Conservation (phyloP, 1,140 invertebrate genomes). For the Temnothorax nylanderi region DNA sequence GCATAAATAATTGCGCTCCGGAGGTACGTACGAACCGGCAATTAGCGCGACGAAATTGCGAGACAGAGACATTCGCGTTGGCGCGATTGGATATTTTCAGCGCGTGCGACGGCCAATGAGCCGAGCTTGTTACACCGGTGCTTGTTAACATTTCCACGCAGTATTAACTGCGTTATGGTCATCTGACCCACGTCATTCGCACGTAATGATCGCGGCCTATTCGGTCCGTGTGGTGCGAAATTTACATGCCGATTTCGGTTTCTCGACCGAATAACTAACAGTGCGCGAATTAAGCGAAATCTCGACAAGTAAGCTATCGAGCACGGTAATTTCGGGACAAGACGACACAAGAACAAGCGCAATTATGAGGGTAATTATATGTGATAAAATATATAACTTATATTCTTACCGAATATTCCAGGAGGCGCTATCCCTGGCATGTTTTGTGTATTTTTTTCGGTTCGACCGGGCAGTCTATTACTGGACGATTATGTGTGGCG, state of each 20-base stretch:
- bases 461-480: slow-evolving; percentile 87
- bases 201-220: not conserved
- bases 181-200: slow-evolving; percentile 17
- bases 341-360: not conserved
- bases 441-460: slow-evolving; percentile 74
- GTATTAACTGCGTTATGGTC: slow-evolving; percentile 58
- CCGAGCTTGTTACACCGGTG: slow-evolving; percentile 32
- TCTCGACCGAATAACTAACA: not conserved
- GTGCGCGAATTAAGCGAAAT: not conserved
- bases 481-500: slow-evolving; percentile 98
- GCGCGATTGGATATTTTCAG: slow-evolving; percentile 50
- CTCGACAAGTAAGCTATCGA: not conserved
- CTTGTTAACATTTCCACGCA: slow-evolving; percentile 50
- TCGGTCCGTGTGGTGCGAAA: not conserved
- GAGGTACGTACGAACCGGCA: slow-evolving; percentile 6
- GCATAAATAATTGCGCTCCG: slow-evolving; percentile 45
- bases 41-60: slow-evolving; percentile 35
- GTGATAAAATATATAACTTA: not conserved
- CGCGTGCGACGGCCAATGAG: slow-evolving; percentile 18
- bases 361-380: not conserved
- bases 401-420: slow-evolving; percentile 71
- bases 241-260: slow-evolving; percentile 24
- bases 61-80: slow-evolving; percentile 14
- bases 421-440: slow-evolving; percentile 70
- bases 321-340: not conserved